Percentiles rank a stretch among this genome's conserved stretches.
phyloP scores from a whole-genome alignment of 2,797 vertebrate species.

The Meda fulgida region DNA sequence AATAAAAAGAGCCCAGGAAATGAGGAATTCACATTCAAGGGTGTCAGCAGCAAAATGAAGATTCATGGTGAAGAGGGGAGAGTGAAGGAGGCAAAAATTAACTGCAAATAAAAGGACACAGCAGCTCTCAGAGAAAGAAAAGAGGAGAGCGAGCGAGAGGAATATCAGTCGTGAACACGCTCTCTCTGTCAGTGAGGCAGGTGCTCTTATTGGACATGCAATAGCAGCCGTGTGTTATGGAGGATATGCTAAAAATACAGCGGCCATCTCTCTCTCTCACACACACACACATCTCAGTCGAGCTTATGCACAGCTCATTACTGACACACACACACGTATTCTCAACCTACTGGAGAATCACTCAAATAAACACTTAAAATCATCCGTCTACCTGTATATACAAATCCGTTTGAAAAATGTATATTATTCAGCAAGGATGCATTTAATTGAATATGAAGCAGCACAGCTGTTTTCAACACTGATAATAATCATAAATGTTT shows the following conservation, averaged over 20 bases:
- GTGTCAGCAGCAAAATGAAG: constrained; percentile 93
- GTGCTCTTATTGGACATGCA: constrained; percentile 83
- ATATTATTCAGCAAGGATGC: background rate
- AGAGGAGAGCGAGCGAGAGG: constrained; percentile 59
- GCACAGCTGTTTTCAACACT: background rate
- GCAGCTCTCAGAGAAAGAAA: constrained; percentile 78
- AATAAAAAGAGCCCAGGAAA: constrained; percentile 94
- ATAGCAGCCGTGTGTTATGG: constrained; percentile 71
- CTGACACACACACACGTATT: background rate
- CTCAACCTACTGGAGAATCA: background rate
- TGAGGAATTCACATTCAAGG: constrained; percentile 96
- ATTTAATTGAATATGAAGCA: background rate
- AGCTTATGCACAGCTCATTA: constrained; percentile 6
- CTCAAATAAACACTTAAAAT: background rate
- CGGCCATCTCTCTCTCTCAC: constrained; percentile 58
- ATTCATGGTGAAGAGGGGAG: constrained; percentile 88
- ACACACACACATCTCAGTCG: constrained; percentile 13
- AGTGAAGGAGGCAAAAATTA: constrained; percentile 87
- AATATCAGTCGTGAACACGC: constrained; percentile 69
- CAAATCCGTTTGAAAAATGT: background rate
- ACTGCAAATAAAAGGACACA: constrained; percentile 87
- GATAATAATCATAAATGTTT: background rate
- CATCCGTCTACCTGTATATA: background rate
- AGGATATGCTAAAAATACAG: constrained; percentile 81
- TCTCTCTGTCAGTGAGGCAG: constrained; percentile 83